phyloP scores from a whole-genome alignment of 2,113 vertebrate genomes.

The Psammodynastes pulverulentus region DNA sequence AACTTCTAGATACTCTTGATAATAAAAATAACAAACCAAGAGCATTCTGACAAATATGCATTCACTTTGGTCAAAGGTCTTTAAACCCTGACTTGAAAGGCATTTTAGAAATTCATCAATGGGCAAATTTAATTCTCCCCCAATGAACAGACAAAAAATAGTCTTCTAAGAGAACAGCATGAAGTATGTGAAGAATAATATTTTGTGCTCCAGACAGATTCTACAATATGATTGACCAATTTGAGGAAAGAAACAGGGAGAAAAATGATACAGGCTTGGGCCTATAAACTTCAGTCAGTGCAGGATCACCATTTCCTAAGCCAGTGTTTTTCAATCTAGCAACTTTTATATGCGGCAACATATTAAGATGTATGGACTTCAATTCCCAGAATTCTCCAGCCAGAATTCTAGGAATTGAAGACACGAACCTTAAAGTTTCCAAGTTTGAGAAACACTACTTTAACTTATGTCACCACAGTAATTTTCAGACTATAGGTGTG shows the following conservation, averaged over 20 bases:
- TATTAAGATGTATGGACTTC: neutral
- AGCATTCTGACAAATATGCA: neutral
- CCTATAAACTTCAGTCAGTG: neutral
- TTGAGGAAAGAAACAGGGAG: neutral
- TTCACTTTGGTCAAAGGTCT: conserved; percentile 25
- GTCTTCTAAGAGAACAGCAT: neutral
- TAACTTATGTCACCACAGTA: neutral
- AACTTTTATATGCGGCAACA: neutral
- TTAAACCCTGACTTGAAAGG: neutral
- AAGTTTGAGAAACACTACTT: neutral
- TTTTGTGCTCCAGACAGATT: conserved; percentile 13
- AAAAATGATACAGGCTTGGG: neutral
- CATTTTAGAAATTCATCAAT: conserved; percentile 8
- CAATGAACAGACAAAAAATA: neutral
- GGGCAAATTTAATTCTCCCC: neutral
- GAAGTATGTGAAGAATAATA: neutral
- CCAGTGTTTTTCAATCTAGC: neutral
- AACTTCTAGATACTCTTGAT: neutral
- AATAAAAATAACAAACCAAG: neutral
- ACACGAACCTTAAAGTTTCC: neutral
- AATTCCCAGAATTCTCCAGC: neutral
- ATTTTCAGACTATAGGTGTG: neutral
- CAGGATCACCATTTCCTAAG: neutral
- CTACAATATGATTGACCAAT: neutral
- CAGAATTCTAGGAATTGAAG: neutral